A percentile compares a stretch with the other conserved stretches of the same genome.
Conservation (phyloP, 1,140 invertebrate genomes). For the Solenopsis invicta region DNA sequence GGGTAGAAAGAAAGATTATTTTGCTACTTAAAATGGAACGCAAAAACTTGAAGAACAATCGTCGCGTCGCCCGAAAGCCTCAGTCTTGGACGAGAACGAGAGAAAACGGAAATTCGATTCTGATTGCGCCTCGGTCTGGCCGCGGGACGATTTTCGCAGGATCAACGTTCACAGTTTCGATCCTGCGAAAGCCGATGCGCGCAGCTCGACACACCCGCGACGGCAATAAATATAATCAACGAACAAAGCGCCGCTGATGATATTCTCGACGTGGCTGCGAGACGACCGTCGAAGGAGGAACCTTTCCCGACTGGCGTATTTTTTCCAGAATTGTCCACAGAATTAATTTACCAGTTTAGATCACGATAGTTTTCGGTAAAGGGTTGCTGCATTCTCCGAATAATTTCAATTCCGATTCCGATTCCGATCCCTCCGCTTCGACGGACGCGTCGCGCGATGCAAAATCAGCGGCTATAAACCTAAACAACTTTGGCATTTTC, state of each 20-base stretch:
- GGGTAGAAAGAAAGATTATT: conserved; percentile 68
- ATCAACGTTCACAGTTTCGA: conserved; percentile 69
- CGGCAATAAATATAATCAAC: conserved; percentile 84
- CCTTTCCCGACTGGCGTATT: conserved; percentile 3
- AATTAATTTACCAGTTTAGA: conserved; percentile 9
- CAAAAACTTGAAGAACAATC: conserved; percentile 72
- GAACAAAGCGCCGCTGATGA: conserved; percentile 80
- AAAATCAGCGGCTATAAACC: conserved; percentile 82
- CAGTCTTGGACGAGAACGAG: conserved; percentile 84
- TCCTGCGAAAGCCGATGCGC: conserved; percentile 78
- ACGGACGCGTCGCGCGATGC: conserved; percentile 73
- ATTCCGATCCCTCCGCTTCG: conserved; percentile 39
- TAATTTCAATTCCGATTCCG: too few relatives aligned
- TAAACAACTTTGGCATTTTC: conserved; percentile 87
- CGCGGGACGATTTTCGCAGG: conserved; percentile 73
- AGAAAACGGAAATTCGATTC: conserved; percentile 68
- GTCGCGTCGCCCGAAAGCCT: conserved; percentile 76
- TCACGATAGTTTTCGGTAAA: not conserved
- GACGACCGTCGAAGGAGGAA: conserved; percentile 68
- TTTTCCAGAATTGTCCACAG: not conserved
- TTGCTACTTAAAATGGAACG: conserved; percentile 63
- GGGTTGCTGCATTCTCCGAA: not conserved
- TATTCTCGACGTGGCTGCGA: conserved; percentile 69
- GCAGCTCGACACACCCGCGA: conserved; percentile 57
- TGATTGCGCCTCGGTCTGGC: conserved; percentile 48